Conservation (phyloP, 1,140 invertebrate species). For the Hypsibius dujardini region DNA sequence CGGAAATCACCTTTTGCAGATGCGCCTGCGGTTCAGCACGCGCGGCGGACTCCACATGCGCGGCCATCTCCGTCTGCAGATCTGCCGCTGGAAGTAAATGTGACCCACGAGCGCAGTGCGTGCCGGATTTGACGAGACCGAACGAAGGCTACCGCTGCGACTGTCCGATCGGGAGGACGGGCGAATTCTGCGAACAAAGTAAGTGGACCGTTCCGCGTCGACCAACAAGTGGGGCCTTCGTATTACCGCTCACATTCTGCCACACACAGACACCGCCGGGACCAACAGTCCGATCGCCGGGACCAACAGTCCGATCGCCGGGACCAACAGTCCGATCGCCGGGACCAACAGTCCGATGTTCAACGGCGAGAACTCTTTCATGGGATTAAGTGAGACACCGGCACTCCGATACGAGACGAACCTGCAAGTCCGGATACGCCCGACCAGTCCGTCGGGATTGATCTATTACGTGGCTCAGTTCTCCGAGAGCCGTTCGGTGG, state of each 20-base stretch:
- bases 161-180: neutral
- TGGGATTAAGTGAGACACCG: neutral
- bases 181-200: neutral
- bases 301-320: too few species aligned
- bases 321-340: too few species aligned
- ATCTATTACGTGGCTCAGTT: neutral
- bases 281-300: too few species aligned
- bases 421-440: neutral
- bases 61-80: neutral
- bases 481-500: neutral
- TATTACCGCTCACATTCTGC: too few species aligned
- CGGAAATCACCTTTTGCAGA: neutral
- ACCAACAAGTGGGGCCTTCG: too few species aligned
- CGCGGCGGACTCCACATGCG: too few species aligned
- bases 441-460: neutral
- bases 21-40: neutral
- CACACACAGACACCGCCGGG: too few species aligned
- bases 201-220: neutral
- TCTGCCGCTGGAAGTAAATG: constrained; percentile 4
- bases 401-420: neutral
- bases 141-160: neutral
- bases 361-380: neutral
- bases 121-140: neutral
- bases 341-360: neutral
- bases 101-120: neutral